Evolutionary conservation across 2,888 invertebrate species (phyloP).

Genomic region (Apodemia zela): DNA sequence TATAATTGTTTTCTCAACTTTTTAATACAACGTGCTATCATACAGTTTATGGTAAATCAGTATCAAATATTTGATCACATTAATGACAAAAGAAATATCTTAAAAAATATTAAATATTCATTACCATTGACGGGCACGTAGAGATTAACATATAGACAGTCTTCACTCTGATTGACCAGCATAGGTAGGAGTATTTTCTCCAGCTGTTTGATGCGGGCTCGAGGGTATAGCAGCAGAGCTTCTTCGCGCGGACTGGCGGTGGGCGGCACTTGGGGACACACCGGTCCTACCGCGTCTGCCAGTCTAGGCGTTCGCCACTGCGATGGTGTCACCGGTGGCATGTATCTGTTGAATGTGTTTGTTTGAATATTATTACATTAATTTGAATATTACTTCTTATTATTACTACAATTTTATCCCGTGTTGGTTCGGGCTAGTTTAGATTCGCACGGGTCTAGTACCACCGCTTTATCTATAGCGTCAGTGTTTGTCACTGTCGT

Average conservation of each 20-base stretch:
- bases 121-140: constrained; percentile 90
- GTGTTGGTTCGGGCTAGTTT: no score
- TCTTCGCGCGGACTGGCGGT: constrained; percentile 73
- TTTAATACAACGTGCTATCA: no score
- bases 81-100: no score
- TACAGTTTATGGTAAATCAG: no score
- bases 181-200: constrained; percentile 88
- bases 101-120: constrained; percentile 8
- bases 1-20: no score
- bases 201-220: constrained; percentile 90
- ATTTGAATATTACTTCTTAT: no score
- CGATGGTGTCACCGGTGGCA: constrained; percentile 96
- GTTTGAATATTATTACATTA: no score
- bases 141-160: constrained; percentile 98
- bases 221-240: constrained; percentile 87
- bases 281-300: constrained; percentile 90
- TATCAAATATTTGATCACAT: no score
- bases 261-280: constrained; percentile 91
- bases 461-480: no score
- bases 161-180: constrained; percentile 96
- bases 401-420: no score
- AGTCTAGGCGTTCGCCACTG: constrained; percentile 90
- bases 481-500: no score
- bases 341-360: constrained; percentile 81
- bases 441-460: no score